A percentile compares a stretch with the other conserved stretches of the same genome.
These are phyloP conservation scores for Acanthaster planci DNA, from an alignment of 35 echinoderm and acorn worm genomes.

Conservation along the genomic window DNA sequence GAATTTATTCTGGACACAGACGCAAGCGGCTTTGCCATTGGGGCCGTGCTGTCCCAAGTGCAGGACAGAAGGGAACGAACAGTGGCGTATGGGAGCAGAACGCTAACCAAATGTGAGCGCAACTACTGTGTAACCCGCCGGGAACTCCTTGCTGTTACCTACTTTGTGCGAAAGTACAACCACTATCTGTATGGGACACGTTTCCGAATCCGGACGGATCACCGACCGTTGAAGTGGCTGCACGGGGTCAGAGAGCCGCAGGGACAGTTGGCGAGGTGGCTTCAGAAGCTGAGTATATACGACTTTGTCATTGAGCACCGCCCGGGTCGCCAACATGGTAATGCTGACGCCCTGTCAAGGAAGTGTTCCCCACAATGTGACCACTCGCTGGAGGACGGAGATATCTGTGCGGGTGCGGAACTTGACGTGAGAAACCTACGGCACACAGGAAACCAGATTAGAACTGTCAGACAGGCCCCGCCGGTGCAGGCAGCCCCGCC, in stretches of 20 bases:
- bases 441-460: no score
- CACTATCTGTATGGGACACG: conserved; percentile 60
- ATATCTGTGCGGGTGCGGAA: no score
- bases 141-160: conserved; percentile 58
- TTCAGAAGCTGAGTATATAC: no score
- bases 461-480: no score
- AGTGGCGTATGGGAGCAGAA: no score
- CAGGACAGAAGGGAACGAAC: conserved; percentile 48
- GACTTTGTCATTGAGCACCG: conserved; percentile 58
- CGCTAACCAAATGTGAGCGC: conserved; percentile 39
- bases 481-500: no score
- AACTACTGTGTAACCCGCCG: conserved; percentile 50
- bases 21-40: no score
- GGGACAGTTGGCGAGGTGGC: no score
- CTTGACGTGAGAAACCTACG: no score
- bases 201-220: conserved; percentile 54
- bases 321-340: conserved; percentile 36
- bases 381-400: background rate
- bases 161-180: conserved; percentile 42
- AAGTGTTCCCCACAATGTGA: background rate
- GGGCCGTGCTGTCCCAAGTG: conserved; percentile 50
- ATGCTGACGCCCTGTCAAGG: no score
- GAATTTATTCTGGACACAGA: no score
- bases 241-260: conserved; percentile 38
- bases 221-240: conserved; percentile 44